A percentile compares a stretch with the other conserved stretches of the same genome.
Evolutionary conservation across 37 sponge, comb jelly and placozoan genomes (phyloP).

Genomic region (Chondrilla cf. caribensis): DNA sequence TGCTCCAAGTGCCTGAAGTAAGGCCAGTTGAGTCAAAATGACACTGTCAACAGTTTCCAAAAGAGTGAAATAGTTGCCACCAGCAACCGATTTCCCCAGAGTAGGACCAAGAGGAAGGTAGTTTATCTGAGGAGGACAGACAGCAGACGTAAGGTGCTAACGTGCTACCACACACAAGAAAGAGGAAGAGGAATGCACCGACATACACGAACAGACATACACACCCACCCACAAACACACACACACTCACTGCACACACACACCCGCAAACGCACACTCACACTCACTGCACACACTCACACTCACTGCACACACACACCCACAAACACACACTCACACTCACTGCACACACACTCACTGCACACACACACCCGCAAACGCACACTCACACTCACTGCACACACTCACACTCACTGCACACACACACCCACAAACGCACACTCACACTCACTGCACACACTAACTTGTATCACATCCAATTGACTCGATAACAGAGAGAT

Average conservation of each 20-base stretch:
- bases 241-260: too few species aligned
- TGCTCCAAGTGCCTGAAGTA: background rate
- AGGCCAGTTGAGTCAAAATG: background rate
- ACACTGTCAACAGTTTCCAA: background rate
- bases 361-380: background rate
- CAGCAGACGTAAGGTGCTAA: background rate
- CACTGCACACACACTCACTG: background rate
- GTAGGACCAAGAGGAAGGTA: constrained; percentile 10
- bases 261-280: background rate
- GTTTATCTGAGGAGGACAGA: background rate
- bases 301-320: too few species aligned
- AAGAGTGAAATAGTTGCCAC: background rate
- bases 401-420: too few species aligned
- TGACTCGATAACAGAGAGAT: background rate
- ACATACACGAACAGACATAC: background rate
- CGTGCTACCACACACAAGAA: background rate
- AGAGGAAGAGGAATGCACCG: background rate
- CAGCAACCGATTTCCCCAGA: too few species aligned
- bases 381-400: too few species aligned
- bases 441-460: background rate
- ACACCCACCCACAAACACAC: background rate
- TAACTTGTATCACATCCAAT: constrained; percentile 7
- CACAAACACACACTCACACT: background rate
- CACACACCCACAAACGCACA: too few species aligned
- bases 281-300: background rate